A percentile compares a stretch with the other conserved stretches of the same genome.
These are phyloP conservation scores for Cryptops parisi DNA, from an alignment of 2,888 invertebrate genomes.

Conservation along the genomic window DNA sequence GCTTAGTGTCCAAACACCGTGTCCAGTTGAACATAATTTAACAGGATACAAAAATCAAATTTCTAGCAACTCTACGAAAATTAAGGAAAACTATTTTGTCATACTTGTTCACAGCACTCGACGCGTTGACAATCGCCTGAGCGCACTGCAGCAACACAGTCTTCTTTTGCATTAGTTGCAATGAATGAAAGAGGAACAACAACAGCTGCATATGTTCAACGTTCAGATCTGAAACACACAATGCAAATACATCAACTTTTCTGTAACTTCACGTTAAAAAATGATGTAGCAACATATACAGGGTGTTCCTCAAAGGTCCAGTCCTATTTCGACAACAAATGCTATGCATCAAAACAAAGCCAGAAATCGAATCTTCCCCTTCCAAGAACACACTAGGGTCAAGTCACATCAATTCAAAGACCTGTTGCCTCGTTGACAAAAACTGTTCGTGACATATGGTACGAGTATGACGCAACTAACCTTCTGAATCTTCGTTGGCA, in stretches of 20 bases:
- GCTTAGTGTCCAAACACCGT: conserved; percentile 9
- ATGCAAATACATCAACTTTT: not conserved
- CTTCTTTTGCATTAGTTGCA: conserved; percentile 94
- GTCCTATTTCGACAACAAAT: too few relatives aligned
- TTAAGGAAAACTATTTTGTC: not conserved
- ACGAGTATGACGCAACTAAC: too few relatives aligned
- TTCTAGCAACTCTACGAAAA: not conserved
- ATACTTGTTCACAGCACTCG: conserved; percentile 25
- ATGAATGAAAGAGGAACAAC: conserved; percentile 82
- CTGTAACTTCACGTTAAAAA: too few relatives aligned
- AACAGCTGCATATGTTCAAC: conserved; percentile 90
- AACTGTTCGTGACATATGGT: not conserved
- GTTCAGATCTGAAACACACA: conserved; percentile 54
- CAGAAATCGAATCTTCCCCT: too few relatives aligned
- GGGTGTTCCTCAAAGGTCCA: too few relatives aligned
- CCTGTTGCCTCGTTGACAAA: too few relatives aligned
- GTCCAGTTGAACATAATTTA: not conserved
- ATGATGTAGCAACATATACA: too few relatives aligned
- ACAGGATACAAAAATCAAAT: not conserved
- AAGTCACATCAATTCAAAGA: too few relatives aligned
- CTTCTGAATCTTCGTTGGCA: conserved; percentile 51
- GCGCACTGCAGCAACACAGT: conserved; percentile 54
- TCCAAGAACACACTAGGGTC: too few relatives aligned
- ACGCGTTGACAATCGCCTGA: conserved; percentile 22
- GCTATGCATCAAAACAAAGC: too few relatives aligned